Evolutionary conservation across 2,113 vertebrate species (phyloP).

Genomic region (Eulacestoma nigropectus): DNA sequence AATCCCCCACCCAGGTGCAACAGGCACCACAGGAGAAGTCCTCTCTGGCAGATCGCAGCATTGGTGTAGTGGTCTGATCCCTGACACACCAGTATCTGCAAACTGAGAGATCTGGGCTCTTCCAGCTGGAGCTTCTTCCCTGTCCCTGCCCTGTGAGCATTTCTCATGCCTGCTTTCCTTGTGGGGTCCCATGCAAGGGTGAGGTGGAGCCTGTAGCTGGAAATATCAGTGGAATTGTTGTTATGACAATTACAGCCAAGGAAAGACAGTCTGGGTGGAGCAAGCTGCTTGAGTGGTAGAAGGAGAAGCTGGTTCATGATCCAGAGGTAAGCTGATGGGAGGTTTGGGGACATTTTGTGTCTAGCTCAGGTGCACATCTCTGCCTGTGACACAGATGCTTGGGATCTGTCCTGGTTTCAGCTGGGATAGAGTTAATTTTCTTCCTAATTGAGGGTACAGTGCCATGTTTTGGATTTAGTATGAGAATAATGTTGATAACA

Average conservation of each 20-base stretch:
- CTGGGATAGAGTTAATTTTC: background rate
- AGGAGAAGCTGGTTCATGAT: background rate
- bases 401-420: background rate
- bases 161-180: background rate
- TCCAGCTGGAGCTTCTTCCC: background rate
- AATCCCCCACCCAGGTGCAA: background rate
- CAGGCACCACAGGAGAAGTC: background rate
- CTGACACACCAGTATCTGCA: background rate
- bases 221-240: background rate
- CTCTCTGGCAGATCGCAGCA: background rate
- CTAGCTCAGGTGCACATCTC: background rate
- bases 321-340: background rate
- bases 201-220: background rate
- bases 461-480: background rate
- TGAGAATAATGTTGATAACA: background rate
- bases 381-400: background rate
- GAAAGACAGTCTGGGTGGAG: background rate
- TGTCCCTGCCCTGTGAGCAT: background rate
- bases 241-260: background rate
- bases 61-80: background rate
- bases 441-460: background rate
- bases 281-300: rapidly evolving
- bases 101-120: background rate
- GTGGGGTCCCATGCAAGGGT: background rate
- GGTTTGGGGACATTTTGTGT: background rate